Base-by-base conservation (phyloP, 2,888 invertebrate species). In the Endotricha flammealis region DNA sequence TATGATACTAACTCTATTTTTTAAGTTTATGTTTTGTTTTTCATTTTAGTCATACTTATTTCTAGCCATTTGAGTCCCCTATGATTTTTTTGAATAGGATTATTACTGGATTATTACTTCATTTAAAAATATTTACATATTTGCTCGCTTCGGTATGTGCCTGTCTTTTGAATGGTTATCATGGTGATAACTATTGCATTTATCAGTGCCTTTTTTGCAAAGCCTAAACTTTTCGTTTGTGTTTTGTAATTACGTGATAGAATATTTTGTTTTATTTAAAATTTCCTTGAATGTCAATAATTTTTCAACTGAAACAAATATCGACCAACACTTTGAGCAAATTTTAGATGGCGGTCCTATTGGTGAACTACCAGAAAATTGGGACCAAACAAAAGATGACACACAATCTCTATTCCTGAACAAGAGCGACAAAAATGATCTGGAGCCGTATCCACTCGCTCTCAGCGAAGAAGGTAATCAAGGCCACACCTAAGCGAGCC, bases 331-430 rank as follows among this genome's bases (percentile, higher is more conserved):
- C 32, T 36, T 33, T 43, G 29, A 36, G 47, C 42, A 41, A 44
- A 43, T 66, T 66, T 57, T 69, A 85, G 85, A 81, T 69, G 82
- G 76, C 51, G 77, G 77, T 51, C 64, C 79, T 46, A 76, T 81
- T 47, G 80, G 75, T 53, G 87, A 87, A 57, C 66, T 87, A 44
- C 86, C 87, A 40, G 86, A 87, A 59, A 86, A 86, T 62, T 87
- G 87, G 87, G 87, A 87, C 64, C 86, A 87, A 66, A 79, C 87
- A 34, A 87, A 87, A 71, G 87, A 87, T 47, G 85, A 87, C 61
- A 81, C 77, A 23, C 85, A 86, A 50, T 87, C 87, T 25, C 65
- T 87, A 46, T 87, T 87, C 64, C 69, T 85, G 58, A 87, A 87
- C 68, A 87, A 87, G 64, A 87, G 82, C 57, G 87, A 87, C 64